phyloP scores from a whole-genome alignment of 2,888 invertebrate species.

The Thymelicus sylvestris region DNA sequence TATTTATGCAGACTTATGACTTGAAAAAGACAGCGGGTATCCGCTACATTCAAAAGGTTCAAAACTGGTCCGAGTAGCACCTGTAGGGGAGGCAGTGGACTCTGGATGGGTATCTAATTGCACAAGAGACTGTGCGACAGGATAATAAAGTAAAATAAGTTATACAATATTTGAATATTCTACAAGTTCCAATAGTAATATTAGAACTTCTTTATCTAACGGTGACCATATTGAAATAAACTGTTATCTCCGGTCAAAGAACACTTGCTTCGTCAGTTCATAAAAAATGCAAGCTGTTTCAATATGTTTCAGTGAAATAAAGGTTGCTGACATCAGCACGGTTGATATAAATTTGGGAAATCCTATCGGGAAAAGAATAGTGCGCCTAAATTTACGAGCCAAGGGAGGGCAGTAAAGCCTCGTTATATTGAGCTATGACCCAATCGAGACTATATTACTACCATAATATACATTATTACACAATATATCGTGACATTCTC shows the following conservation, averaged over 20 bases:
- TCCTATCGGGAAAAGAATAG: slow-evolving; percentile 79
- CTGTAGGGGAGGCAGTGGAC: too few species aligned
- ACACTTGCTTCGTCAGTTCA: not conserved
- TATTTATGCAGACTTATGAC: too few species aligned
- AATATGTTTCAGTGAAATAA: slow-evolving; percentile 28
- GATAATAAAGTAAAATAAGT: too few species aligned
- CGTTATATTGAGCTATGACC: slow-evolving; percentile 79
- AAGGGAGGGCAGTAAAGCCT: slow-evolving; percentile 75
- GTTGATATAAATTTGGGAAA: slow-evolving; percentile 75
- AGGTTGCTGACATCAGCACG: slow-evolving; percentile 48
- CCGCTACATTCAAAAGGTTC: too few species aligned
- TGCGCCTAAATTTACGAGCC: slow-evolving; percentile 76
- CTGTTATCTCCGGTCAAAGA: not conserved
- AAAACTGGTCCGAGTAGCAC: too few species aligned
- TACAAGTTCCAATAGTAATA: too few species aligned
- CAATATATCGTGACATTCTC: slow-evolving; percentile 25
- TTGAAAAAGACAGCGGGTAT: too few species aligned
- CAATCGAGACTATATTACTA: slow-evolving; percentile 63
- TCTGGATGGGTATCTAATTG: too few species aligned
- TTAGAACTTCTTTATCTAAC: too few species aligned
- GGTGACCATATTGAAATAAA: not conserved
- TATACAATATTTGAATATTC: too few species aligned
- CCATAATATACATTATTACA: slow-evolving; percentile 39
- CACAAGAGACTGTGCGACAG: too few species aligned
- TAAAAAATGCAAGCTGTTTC: slow-evolving; percentile 12